Evolutionary conservation across 2,797 vertebrate species (phyloP).

Genomic region (Mastacembelus armatus): DNA sequence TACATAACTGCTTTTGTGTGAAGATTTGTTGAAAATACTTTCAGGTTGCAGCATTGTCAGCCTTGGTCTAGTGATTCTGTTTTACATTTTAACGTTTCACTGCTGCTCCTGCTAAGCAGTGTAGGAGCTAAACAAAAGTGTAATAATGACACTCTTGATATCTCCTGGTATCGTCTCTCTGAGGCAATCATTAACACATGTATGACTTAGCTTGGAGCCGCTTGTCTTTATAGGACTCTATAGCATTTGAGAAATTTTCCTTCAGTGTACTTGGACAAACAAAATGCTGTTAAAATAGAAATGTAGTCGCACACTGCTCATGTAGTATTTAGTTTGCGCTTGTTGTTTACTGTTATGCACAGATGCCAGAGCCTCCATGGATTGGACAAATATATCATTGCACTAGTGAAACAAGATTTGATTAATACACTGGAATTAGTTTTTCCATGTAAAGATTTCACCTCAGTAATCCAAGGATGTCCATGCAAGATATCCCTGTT

Average conservation of each 20-base stretch:
- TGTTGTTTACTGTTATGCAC: too few species aligned
- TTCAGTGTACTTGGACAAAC: neutral
- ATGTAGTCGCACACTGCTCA: neutral
- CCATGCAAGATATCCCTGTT: too few species aligned
- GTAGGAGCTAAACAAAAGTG: too few species aligned
- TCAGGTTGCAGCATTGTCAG: slow-evolving; percentile 40
- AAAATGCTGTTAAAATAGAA: neutral
- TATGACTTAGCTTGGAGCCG: slow-evolving; percentile 21
- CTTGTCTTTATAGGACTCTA: neutral
- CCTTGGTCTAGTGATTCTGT: slow-evolving; percentile 43
- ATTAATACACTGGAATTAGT: too few species aligned
- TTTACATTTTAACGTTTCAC: slow-evolving; percentile 53
- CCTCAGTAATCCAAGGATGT: too few species aligned
- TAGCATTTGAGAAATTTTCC: neutral
- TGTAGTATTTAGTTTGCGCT: neutral
- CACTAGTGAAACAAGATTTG: too few species aligned
- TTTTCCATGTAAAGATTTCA: too few species aligned
- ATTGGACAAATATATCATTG: too few species aligned
- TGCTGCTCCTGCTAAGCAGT: slow-evolving; percentile 39
- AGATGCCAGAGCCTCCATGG: too few species aligned
- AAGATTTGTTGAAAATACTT: slow-evolving; percentile 44
- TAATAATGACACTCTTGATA: slow-evolving; percentile 55
- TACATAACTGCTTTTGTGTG: slow-evolving; percentile 37
- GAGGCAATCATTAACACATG: slow-evolving; percentile 45
- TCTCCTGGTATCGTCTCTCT: slow-evolving; percentile 43